These are phyloP conservation scores for Blera fallax DNA, from an alignment of 2,888 invertebrate genomes.

Conservation along the genomic window DNA sequence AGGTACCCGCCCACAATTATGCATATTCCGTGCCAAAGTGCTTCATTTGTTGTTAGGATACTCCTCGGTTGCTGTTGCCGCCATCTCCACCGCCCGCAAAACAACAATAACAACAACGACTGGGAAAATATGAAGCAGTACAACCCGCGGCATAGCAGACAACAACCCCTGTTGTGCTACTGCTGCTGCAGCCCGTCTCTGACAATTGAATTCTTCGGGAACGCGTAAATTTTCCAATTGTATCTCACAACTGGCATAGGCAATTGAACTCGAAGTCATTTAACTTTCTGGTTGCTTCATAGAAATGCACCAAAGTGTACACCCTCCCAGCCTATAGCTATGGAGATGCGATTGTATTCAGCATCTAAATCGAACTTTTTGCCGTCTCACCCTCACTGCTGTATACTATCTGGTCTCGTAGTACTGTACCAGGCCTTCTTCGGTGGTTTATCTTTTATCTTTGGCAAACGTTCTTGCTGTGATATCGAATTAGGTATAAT, in stretches of 20 bases:
- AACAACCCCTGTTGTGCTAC: conserved; percentile 31
- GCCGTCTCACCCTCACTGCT: conserved; percentile 22
- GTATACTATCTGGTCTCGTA: conserved; percentile 12
- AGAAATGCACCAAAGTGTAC: conserved; percentile 39
- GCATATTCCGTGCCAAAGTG: conserved; percentile 68
- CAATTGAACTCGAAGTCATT: conserved; percentile 72
- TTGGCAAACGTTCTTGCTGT: conserved; percentile 69
- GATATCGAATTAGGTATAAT: conserved; percentile 72
- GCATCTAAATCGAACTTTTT: conserved; percentile 49
- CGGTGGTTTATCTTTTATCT: conserved; percentile 69
- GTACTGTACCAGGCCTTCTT: conserved; percentile 48
- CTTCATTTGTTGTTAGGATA: conserved; percentile 57
- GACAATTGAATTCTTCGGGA: conserved; percentile 68
- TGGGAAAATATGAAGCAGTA: conserved; percentile 24
- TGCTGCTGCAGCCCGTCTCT: conserved; percentile 20
- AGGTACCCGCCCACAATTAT: conserved; percentile 67
- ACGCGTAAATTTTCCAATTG: conserved; percentile 69
- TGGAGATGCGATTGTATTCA: conserved; percentile 34
- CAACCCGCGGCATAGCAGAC: conserved; percentile 47
- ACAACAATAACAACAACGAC: conserved; percentile 33
- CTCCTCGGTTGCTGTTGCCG: not conserved
- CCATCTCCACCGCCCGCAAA: conserved; percentile 2
- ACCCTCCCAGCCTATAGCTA: not conserved
- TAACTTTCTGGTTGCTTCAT: conserved; percentile 57
- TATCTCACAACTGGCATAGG: conserved; percentile 66